Conservation (phyloP, 1,140 invertebrate genomes). For the Eciton burchellii region DNA sequence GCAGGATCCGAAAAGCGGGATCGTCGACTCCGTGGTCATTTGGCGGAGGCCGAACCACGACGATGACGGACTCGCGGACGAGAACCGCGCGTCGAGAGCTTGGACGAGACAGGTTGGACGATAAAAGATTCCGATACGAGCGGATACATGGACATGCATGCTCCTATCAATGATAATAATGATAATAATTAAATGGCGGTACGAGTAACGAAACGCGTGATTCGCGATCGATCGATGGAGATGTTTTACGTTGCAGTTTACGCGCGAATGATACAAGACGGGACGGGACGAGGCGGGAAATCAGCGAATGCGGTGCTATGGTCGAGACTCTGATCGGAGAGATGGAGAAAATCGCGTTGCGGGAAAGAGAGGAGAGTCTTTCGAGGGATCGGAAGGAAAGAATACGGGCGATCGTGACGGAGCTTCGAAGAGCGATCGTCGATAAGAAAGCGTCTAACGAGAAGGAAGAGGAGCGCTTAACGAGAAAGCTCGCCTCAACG, state of each 20-base stretch:
- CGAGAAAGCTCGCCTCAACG: slow-evolving; percentile 59
- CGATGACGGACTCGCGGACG: slow-evolving; percentile 62
- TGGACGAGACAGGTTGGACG: slow-evolving; percentile 74
- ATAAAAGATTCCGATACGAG: no score
- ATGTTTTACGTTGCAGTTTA: slow-evolving; percentile 66
- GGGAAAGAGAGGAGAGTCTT: slow-evolving; percentile 66
- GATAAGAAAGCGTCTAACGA: slow-evolving; percentile 64
- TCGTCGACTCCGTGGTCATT: slow-evolving; percentile 39
- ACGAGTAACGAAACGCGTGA: no score
- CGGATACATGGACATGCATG: no score
- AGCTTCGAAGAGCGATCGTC: slow-evolving; percentile 64
- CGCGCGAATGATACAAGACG: slow-evolving; percentile 75
- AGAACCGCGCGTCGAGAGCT: slow-evolving; percentile 73
- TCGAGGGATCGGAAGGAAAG: slow-evolving; percentile 63
- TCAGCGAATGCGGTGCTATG: slow-evolving; percentile 72
- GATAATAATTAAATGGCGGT: no score
- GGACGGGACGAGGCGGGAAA: slow-evolving; percentile 71
- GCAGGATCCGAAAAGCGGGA: slow-evolving; percentile 46
- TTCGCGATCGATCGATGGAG: no score
- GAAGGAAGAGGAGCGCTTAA: slow-evolving; percentile 62
- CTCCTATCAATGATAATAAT: no score
- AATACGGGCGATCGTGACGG: slow-evolving; percentile 58
- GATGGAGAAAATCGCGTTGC: slow-evolving; percentile 67
- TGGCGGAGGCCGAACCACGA: not conserved
- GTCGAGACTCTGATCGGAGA: slow-evolving; percentile 74